Percentiles rank a stretch among this genome's conserved stretches.
Conservation (phyloP, 2,113 vertebrate species). For the Tretioscincus oriximinensis region DNA sequence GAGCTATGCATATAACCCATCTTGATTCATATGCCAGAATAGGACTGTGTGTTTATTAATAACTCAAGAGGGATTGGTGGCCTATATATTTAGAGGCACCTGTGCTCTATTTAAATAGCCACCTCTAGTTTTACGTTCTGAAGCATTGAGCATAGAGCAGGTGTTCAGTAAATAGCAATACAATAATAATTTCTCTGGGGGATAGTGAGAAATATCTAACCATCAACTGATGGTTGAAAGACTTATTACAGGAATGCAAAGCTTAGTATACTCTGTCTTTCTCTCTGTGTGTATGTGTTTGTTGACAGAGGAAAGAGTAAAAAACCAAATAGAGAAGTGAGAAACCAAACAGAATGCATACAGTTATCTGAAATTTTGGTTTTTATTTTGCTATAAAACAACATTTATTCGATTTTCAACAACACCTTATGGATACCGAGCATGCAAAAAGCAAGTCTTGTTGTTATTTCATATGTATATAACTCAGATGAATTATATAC, state of each 20-base stretch:
- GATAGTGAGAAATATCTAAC: neutral
- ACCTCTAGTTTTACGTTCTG: neutral
- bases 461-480: too few species aligned
- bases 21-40: constrained; percentile 1
- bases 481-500: too few species aligned
- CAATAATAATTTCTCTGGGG: neutral
- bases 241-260: neutral
- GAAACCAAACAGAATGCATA: neutral
- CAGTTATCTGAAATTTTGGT: neutral
- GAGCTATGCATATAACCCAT: neutral
- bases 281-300: neutral
- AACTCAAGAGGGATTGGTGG: neutral
- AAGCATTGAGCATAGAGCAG: neutral
- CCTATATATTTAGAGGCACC: neutral
- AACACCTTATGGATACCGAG: too few species aligned
- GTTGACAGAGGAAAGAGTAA: too few species aligned
- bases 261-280: neutral
- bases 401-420: neutral
- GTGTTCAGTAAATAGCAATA: neutral
- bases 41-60: neutral
- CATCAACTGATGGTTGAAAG: neutral
- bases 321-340: neutral
- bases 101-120: constrained; percentile 16
- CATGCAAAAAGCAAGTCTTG: too few species aligned
- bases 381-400: neutral